Conservation (phyloP, 1,140 invertebrate genomes). For the Cydia splendana region DNA sequence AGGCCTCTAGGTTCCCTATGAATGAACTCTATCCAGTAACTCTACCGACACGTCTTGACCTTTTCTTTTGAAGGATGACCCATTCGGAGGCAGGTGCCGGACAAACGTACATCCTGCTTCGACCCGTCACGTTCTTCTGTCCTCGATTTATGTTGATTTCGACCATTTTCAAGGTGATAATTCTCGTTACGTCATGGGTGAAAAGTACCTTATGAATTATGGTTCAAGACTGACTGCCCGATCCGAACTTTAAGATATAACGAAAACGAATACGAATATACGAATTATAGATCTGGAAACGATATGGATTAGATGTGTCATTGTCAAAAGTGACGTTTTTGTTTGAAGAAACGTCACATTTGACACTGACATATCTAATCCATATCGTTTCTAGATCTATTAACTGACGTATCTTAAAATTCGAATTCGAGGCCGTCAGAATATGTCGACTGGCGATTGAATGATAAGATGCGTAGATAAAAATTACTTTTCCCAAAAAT, state of each 20-base stretch:
- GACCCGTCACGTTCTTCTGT: neutral
- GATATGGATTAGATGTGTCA: too few species aligned
- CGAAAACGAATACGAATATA: too few species aligned
- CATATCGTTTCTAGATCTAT: too few species aligned
- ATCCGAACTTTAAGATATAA: too few species aligned
- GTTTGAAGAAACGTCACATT: too few species aligned
- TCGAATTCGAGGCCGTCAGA: neutral
- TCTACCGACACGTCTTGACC: neutral
- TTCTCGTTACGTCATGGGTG: neutral
- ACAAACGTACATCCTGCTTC: slow-evolving; percentile 8
- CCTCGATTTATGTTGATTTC: neutral
- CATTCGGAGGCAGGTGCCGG: slow-evolving; percentile 33
- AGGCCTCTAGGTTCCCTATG: too few species aligned
- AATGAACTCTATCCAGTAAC: neutral
- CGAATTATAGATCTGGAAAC: too few species aligned
- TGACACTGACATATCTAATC: too few species aligned
- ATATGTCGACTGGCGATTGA: neutral
- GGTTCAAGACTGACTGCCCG: neutral
- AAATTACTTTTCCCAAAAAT: too few species aligned
- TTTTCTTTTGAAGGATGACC: slow-evolving; percentile 35
- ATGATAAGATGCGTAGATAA: too few species aligned
- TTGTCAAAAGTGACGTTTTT: too few species aligned
- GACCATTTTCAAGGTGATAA: neutral
- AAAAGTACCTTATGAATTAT: neutral
- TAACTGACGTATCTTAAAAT: too few species aligned